A percentile compares a stretch with the other conserved stretches of the same genome.
These are phyloP conservation scores for Nannoperca obscura DNA, from an alignment of 2,797 vertebrate genomes.

Conservation along the genomic window DNA sequence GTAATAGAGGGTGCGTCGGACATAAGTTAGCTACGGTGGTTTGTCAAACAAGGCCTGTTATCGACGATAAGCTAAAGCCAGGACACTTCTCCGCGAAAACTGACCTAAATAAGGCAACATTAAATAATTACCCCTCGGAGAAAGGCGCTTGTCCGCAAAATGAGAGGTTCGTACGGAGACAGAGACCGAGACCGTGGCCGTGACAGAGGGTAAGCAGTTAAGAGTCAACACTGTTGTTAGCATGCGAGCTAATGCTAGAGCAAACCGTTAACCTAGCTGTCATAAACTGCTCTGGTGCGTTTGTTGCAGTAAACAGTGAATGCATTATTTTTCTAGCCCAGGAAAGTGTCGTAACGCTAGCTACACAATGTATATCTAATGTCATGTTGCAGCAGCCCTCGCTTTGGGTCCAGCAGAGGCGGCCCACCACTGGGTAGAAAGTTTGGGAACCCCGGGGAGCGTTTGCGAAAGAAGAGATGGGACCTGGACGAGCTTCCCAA, in stretches of 20 bases:
- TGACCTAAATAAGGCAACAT: not conserved
- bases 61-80: not conserved
- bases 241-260: slow-evolving; percentile 19
- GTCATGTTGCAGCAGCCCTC: slow-evolving; percentile 68
- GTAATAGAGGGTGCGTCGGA: not conserved
- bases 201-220: slow-evolving; percentile 84
- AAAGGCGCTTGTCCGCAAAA: slow-evolving; percentile 31
- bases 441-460: slow-evolving; percentile 95
- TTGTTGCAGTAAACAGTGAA: rapidly evolving
- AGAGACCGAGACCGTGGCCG: slow-evolving; percentile 91
- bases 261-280: not conserved
- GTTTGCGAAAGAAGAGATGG: slow-evolving; percentile 95
- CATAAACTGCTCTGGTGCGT: not conserved
- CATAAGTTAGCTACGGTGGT: not conserved
- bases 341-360: not conserved
- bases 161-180: slow-evolving; percentile 85
- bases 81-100: not conserved
- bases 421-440: slow-evolving; percentile 89
- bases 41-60: slow-evolving; percentile 31
- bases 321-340: rapidly evolving
- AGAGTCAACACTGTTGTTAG: not conserved
- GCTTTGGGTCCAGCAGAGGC: slow-evolving; percentile 87
- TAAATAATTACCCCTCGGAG: not conserved
- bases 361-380: not conserved
- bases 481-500: slow-evolving; percentile 94